Base-by-base conservation (phyloP, 2,113 vertebrate genomes). In the Parus major region DNA sequence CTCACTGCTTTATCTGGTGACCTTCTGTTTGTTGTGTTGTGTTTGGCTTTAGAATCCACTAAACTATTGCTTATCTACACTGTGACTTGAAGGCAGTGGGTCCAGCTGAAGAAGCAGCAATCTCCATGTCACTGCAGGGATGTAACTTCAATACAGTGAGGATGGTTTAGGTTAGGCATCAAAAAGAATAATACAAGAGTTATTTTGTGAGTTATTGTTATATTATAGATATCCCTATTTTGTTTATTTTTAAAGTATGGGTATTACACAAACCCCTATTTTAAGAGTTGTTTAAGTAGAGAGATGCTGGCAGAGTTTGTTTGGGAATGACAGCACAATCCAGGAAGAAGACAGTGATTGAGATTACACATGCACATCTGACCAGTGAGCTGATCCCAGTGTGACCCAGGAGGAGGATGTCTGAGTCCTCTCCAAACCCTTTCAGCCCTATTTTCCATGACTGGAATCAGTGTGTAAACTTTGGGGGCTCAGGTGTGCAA, bases 21-120 rank as follows among this genome's bases (percentile, higher is more conserved):
- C 85, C 75, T 92, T 78, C 65, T 76, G 84, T 56, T 71, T 79
- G 56, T 11, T 66, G 22, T 63, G 53, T 64, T 68, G 42, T 47
- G 21, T 73, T 94, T 92, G 73, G 75, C 71, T 96, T 93, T 77
- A 66, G 63, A 90, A 90, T 81, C 86, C 50, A 80, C 72, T 92
- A 73, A 80, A 90, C 55, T 55, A 12, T 63, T 66, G 55, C 65
- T 91, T 92, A 56, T 83, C 72, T 94, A 2, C 16, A 0, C 78
- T 29, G 6, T 86, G 59, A 89, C 75, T 93, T 49, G 65, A 64
- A 55, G 78, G 73, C 78, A 87, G 73, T 47, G 42, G 49, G 70
- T 75, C 79, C 66, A 72, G 49, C 9, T 9, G 63, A 66, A 70
- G 33, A 25, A 76, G 79, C 14, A 90, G 22, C 60, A 70, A 57